A percentile compares a stretch with the other conserved stretches of the same genome.
Conservation (phyloP, 2,888 invertebrate species). For the Flexamia atlantica region DNA sequence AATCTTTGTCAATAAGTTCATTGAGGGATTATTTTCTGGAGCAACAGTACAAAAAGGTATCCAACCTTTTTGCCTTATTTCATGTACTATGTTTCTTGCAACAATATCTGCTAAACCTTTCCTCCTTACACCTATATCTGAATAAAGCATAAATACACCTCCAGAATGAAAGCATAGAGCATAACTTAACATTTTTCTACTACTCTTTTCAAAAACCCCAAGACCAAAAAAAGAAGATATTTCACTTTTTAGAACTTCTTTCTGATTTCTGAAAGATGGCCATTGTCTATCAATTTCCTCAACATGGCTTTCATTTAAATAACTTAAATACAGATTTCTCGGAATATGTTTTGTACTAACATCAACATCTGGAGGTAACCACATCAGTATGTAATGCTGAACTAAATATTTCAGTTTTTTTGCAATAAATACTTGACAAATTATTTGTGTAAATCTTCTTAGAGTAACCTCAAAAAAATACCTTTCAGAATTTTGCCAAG, state of each 20-base stretch:
- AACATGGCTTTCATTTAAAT: slow-evolving; percentile 11
- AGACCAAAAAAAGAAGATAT: background rate
- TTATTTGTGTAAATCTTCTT: background rate
- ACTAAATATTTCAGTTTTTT: background rate
- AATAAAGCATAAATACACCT: slow-evolving; percentile 13
- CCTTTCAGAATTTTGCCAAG: slow-evolving; percentile 4
- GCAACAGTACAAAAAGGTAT: slow-evolving; percentile 27
- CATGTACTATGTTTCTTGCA: background rate
- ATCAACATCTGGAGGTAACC: slow-evolving; percentile 9
- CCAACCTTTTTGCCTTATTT: slow-evolving; percentile 15
- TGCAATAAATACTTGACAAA: slow-evolving; percentile 17
- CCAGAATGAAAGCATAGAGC: slow-evolving; percentile 32
- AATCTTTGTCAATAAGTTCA: slow-evolving; percentile 21
- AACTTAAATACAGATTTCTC: background rate
- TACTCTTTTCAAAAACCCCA: slow-evolving; percentile 1
- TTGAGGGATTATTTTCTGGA: background rate
- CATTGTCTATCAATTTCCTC: background rate
- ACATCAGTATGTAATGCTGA: slow-evolving; percentile 17
- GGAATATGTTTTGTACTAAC: background rate
- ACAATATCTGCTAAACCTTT: slow-evolving; percentile 14
- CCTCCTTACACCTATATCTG: background rate
- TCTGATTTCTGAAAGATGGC: slow-evolving; percentile 12
- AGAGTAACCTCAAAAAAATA: slow-evolving; percentile 33
- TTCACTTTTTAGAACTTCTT: slow-evolving; percentile 2
- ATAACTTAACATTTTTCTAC: slow-evolving; percentile 6